Evolutionary conservation across 2,113 vertebrate genomes (phyloP).

Genomic region (Notarius lentiginosus): DNA sequence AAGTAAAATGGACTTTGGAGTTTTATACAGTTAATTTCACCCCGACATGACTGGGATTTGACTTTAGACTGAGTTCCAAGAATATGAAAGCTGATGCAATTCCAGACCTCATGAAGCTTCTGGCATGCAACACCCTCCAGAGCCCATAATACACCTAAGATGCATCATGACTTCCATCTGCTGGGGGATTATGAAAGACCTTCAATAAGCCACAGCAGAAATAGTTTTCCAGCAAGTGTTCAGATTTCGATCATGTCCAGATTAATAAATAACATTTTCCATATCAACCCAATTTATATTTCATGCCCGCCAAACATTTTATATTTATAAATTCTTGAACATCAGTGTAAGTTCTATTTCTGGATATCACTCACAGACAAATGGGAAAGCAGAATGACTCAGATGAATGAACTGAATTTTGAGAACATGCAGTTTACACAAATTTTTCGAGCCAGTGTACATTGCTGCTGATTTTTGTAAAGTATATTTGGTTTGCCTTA

Average conservation of each 20-base stretch:
- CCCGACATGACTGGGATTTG: not conserved
- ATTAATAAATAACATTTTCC: not conserved
- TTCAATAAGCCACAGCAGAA: not conserved
- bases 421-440: not conserved
- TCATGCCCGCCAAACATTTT: not conserved
- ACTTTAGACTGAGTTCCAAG: not conserved
- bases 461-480: not conserved
- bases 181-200: not conserved
- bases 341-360: not conserved
- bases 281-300: not conserved
- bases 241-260: not conserved
- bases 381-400: not conserved
- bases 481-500: conserved; percentile 3
- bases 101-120: not conserved
- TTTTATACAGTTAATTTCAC: not conserved
- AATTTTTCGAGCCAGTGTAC: not conserved
- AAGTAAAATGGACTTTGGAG: not conserved
- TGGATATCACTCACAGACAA: not conserved
- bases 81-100: not conserved
- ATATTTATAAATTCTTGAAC: not conserved
- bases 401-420: not conserved
- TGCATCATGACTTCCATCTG: not conserved
- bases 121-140: not conserved
- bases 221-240: not conserved
- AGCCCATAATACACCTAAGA: not conserved